A percentile compares a stretch with the other conserved stretches of the same genome.
Evolutionary conservation across 2,797 vertebrate genomes (phyloP).

Genomic region (Fratercula arctica): DNA sequence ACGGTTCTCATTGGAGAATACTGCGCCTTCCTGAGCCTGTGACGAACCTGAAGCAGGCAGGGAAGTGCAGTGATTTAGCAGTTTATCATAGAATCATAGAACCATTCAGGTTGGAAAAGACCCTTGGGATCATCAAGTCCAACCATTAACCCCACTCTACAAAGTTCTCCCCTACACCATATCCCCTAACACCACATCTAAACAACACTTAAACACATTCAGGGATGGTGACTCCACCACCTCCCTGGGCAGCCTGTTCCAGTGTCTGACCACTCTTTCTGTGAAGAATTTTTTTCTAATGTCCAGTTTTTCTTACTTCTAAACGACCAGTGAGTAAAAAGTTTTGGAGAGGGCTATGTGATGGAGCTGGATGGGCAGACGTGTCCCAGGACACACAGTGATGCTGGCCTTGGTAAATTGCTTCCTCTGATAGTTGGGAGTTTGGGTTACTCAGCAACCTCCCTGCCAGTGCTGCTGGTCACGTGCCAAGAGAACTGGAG

Average conservation of each 20-base stretch:
- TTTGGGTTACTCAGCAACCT: neutral
- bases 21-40: neutral
- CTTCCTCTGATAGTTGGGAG: neutral
- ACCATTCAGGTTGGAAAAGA: no score
- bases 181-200: no score
- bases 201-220: no score
- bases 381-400: accelerated
- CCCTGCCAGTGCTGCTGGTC: neutral
- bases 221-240: no score
- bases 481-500: neutral
- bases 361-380: neutral
- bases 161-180: no score
- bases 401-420: neutral
- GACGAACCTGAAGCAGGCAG: slow-evolving; percentile 50
- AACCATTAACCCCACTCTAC: no score
- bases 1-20: neutral
- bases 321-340: neutral
- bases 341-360: neutral
- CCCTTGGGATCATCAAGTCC: no score
- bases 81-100: neutral
- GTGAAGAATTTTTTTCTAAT: no score
- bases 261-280: no score
- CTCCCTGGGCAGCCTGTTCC: no score
- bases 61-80: neutral
- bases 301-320: neutral